Evolutionary conservation across 64 coral and sea anemone genomes (phyloP).

Genomic region (Montipora foliosa): DNA sequence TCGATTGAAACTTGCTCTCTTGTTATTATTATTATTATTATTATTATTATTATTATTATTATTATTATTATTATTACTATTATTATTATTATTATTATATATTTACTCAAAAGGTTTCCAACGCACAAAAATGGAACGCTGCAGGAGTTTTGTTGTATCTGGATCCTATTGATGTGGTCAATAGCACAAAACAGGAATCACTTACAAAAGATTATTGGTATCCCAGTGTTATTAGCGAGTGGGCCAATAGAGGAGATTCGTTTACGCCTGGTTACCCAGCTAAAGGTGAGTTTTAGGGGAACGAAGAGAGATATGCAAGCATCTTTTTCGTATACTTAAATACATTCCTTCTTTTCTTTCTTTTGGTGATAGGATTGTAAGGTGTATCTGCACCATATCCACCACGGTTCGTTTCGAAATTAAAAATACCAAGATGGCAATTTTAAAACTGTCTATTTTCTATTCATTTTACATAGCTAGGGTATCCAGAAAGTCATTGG

Average conservation of each 20-base stretch:
- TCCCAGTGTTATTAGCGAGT: constrained; percentile 50
- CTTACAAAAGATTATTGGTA: constrained; percentile 42
- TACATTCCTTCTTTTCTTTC: too few species aligned
- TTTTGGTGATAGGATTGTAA: too few species aligned
- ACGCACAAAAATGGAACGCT: constrained; percentile 48
- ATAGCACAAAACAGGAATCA: not conserved
- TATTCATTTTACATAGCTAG: constrained; percentile 25
- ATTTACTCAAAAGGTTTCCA: constrained; percentile 10
- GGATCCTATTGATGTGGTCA: constrained; percentile 58
- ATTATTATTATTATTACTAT: too few species aligned
- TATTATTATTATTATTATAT: too few species aligned
- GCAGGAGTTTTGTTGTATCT: constrained; percentile 62
- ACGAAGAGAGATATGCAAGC: not conserved
- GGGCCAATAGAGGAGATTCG: constrained; percentile 68
- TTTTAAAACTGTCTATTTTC: too few species aligned
- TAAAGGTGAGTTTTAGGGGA: constrained; percentile 27
- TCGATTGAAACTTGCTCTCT: too few species aligned
- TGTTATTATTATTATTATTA: too few species aligned
- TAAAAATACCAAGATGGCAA: too few species aligned
- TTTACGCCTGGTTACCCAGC: constrained; percentile 75
- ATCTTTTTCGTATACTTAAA: not conserved
- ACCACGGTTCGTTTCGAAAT: too few species aligned
- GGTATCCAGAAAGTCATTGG: constrained; percentile 43
- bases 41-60: too few species aligned
- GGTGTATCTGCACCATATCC: too few species aligned